Evolutionary conservation across 53 echinoderm and acorn worm genomes (phyloP).

Genomic region (Antedon mediterranea): DNA sequence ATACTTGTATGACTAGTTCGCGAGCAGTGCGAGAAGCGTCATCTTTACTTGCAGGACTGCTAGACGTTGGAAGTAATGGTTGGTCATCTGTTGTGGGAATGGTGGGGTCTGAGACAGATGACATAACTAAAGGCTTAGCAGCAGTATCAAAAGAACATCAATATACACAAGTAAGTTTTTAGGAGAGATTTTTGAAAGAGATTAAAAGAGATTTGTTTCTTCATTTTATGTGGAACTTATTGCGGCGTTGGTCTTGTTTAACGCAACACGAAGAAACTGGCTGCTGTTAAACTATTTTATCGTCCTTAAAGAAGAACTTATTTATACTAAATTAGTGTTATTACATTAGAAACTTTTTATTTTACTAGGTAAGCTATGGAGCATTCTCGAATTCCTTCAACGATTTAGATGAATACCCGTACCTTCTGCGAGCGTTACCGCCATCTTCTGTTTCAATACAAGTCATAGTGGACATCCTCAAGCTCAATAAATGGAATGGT

Average conservation of each 20-base stretch:
- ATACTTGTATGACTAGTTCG: conserved; percentile 44
- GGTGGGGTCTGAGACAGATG: conserved; percentile 34
- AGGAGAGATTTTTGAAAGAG: too few species aligned
- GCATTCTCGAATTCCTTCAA: not conserved
- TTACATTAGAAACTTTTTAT: too few species aligned
- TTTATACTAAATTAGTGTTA: too few species aligned
- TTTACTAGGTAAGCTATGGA: not conserved
- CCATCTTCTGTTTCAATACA: not conserved
- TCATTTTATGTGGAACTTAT: not conserved
- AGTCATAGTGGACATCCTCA: not conserved
- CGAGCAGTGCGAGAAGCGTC: conserved; percentile 56
- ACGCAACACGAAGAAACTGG: too few species aligned
- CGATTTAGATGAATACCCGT: not conserved
- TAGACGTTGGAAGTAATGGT: conserved; percentile 2
- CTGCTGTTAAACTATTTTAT: too few species aligned
- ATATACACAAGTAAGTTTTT: conserved; percentile 42
- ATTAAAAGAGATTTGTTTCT: not conserved
- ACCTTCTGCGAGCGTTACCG: not conserved
- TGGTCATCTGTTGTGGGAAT: conserved; percentile 56
- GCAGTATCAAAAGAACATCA: conserved; percentile 32
- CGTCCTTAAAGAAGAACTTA: too few species aligned
- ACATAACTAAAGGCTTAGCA: conserved; percentile 19
- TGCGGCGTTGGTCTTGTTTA: not conserved
- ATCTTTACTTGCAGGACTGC: conserved; percentile 26
- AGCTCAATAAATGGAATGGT: not conserved